Conservation (phyloP, 2,113 vertebrate species). For the Periophthalmus modestus region DNA sequence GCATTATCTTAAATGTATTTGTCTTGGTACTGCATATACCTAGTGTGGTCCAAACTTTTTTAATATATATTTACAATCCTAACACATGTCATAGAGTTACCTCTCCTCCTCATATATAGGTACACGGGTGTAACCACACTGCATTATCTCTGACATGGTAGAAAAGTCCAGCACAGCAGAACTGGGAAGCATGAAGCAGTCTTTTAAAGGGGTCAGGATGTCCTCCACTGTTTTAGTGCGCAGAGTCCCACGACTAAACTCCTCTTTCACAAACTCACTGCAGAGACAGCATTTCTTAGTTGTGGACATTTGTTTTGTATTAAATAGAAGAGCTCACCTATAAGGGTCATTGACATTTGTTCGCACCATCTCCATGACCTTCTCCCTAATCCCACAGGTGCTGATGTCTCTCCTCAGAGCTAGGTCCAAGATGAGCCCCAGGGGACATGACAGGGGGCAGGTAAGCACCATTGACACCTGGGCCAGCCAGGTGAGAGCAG, state of each 20-base stretch:
- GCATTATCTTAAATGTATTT: background rate
- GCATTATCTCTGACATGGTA: constrained; percentile 92
- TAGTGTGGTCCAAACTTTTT: background rate
- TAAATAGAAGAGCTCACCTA: constrained; percentile 48
- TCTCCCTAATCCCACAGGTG: constrained; percentile 79
- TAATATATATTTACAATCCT: background rate
- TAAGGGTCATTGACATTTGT: constrained; percentile 84
- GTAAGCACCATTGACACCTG: constrained; percentile 85
- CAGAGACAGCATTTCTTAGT: background rate
- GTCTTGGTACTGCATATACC: background rate
- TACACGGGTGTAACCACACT: constrained; percentile 90
- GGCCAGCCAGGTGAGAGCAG: constrained; percentile 82
- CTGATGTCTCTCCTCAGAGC: constrained; percentile 77
- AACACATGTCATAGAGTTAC: constrained; percentile 21
- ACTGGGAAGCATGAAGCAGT: constrained; percentile 90
- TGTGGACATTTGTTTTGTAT: background rate
- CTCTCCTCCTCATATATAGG: constrained; percentile 91
- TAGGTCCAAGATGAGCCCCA: constrained; percentile 85
- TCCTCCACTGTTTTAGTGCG: constrained; percentile 89
- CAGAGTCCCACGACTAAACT: constrained; percentile 85
- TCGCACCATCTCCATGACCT: constrained; percentile 86
- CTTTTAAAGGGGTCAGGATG: constrained; percentile 86
- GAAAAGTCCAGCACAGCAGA: constrained; percentile 84
- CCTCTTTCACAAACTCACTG: constrained; percentile 87
- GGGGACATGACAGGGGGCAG: constrained; percentile 82